These are phyloP conservation scores for Laothoe populi DNA, from an alignment of 2,888 invertebrate species.

Conservation along the genomic window DNA sequence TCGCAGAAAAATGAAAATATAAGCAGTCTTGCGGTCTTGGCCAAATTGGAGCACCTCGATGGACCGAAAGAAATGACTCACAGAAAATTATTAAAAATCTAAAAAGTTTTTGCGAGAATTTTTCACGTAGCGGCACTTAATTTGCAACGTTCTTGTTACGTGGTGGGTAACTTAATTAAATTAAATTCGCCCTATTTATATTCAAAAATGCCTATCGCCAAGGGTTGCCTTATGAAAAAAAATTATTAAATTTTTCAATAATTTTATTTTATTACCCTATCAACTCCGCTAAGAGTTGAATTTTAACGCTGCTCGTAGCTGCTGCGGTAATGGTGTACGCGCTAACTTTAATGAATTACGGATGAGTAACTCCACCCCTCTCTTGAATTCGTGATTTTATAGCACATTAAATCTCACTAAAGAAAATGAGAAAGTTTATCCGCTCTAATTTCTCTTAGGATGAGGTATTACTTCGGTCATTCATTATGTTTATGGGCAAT, in stretches of 20 bases:
- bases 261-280: slow-evolving; percentile 77
- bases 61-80: slow-evolving; percentile 37
- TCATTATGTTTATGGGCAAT: slow-evolving; percentile 1
- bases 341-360: slow-evolving; percentile 81
- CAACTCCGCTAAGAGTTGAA: slow-evolving; percentile 62
- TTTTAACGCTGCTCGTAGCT: slow-evolving; percentile 66
- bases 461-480: slow-evolving; percentile 3
- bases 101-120: slow-evolving; percentile 45
- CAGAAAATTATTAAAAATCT: slow-evolving; percentile 39
- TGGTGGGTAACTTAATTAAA: slow-evolving; percentile 59
- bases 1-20: slow-evolving; percentile 28
- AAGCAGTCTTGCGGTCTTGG: slow-evolving; percentile 17
- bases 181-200: slow-evolving; percentile 47
- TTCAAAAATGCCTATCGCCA: slow-evolving; percentile 38
- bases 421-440: slow-evolving; percentile 69
- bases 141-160: slow-evolving; percentile 47
- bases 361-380: slow-evolving; percentile 70
- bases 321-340: slow-evolving; percentile 70
- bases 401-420: slow-evolving; percentile 68
- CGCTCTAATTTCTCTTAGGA: slow-evolving; percentile 50
- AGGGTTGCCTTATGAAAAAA: slow-evolving; percentile 48
- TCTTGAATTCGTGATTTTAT: slow-evolving; percentile 75
- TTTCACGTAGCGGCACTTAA: slow-evolving; percentile 44
- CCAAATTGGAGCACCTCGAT: slow-evolving; percentile 24
- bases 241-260: slow-evolving; percentile 60